Evolutionary conservation across 2,797 vertebrate species (phyloP).

Genomic region (Pampus argenteus): DNA sequence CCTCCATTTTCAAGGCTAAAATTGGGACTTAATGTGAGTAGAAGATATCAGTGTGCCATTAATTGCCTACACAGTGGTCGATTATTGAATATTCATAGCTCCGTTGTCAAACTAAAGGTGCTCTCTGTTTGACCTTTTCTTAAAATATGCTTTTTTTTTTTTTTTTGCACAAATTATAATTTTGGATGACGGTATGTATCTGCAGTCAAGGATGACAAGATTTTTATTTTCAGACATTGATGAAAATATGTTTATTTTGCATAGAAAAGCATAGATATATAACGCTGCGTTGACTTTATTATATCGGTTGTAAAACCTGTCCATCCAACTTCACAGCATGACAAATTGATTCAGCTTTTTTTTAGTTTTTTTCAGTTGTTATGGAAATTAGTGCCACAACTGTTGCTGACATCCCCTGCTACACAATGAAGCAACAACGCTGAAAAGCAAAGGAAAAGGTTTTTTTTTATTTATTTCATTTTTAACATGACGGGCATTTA

Average conservation of each 20-base stretch:
- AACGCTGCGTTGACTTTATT: slow-evolving; percentile 21
- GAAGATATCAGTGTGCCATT: not conserved
- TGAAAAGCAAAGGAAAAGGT: slow-evolving; percentile 7
- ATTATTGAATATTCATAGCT: not conserved
- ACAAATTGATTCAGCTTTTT: slow-evolving; percentile 35
- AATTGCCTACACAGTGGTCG: not conserved
- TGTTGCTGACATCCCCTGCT: slow-evolving; percentile 9
- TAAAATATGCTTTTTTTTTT: not conserved
- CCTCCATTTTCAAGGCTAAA: not conserved
- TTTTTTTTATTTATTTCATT: slow-evolving; percentile 13
- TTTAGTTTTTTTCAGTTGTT: slow-evolving; percentile 45
- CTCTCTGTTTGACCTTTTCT: not conserved
- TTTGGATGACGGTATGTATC: not conserved
- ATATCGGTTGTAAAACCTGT: slow-evolving; percentile 16
- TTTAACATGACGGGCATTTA: slow-evolving; percentile 28
- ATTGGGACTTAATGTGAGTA: not conserved
- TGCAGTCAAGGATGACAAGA: not conserved
- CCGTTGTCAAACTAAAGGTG: not conserved
- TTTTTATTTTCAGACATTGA: slow-evolving; percentile 10
- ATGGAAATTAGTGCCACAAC: slow-evolving; percentile 44
- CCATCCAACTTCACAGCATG: slow-evolving; percentile 15
- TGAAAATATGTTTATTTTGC: too few species aligned
- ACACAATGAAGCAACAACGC: slow-evolving; percentile 29
- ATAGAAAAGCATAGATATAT: too few species aligned
- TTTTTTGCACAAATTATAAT: not conserved